Conservation (phyloP, 2,888 invertebrate genomes). For the Caenorhabditis doughertyi region DNA sequence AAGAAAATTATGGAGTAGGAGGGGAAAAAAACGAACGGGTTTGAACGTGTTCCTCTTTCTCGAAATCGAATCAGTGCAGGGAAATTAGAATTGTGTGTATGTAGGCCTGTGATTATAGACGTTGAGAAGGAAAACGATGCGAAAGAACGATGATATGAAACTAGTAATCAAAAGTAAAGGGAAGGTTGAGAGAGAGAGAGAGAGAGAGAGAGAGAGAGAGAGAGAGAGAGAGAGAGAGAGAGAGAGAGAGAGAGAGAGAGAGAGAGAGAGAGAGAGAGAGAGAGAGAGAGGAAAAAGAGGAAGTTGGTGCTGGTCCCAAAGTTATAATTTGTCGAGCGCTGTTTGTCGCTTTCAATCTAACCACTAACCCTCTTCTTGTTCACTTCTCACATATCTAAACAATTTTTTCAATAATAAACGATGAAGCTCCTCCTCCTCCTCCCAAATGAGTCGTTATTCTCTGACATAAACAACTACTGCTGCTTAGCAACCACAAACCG, state of each 20-base stretch:
- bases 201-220: too few relatives aligned
- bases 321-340: conserved; percentile 35
- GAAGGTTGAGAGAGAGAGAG: not conserved
- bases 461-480: too few relatives aligned
- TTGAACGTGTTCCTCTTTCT: conserved; percentile 43
- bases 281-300: too few relatives aligned
- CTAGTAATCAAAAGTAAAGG: conserved; percentile 1
- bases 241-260: too few relatives aligned
- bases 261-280: too few relatives aligned
- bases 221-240: too few relatives aligned
- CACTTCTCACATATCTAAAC: conserved; percentile 45
- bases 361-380: conserved; percentile 9
- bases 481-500: conserved; percentile 14
- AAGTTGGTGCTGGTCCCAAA: not conserved
- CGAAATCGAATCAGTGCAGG: conserved; percentile 42
- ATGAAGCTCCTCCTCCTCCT: not conserved
- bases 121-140: not conserved
- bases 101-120: not conserved
- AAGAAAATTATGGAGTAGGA: not conserved
- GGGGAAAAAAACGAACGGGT: conserved; percentile 9
- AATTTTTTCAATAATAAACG: conserved; percentile 13
- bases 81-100: conserved; percentile 1
- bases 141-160: conserved; percentile 12
- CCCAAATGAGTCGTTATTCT: too few relatives aligned
- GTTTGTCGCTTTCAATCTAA: conserved; percentile 2